These are phyloP conservation scores for Ptilodon capucinus DNA, from an alignment of 2,888 invertebrate species.

Conservation along the genomic window DNA sequence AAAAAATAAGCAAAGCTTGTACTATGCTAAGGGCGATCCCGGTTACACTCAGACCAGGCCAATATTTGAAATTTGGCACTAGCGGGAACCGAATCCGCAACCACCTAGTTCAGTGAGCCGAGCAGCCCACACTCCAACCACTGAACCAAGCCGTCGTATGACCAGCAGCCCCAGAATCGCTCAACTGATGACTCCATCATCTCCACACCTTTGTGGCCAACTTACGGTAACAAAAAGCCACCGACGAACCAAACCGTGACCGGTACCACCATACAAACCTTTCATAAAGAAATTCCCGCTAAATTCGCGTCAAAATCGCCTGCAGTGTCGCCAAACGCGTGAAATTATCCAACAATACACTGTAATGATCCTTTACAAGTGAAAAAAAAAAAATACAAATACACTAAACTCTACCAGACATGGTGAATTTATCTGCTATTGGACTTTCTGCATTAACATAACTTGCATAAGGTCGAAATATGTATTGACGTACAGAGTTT, in stretches of 20 bases:
- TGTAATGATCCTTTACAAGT: slow-evolving; percentile 75
- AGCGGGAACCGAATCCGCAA: too few species aligned
- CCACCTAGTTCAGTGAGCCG: too few species aligned
- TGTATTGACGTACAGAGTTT: slow-evolving; percentile 23
- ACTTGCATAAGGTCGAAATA: slow-evolving; percentile 4
- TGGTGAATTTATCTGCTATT: slow-evolving; percentile 25
- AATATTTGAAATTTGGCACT: too few species aligned
- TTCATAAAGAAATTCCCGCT: slow-evolving; percentile 60
- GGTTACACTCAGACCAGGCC: too few species aligned
- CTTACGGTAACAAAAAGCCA: slow-evolving; percentile 46
- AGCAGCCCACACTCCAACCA: too few species aligned
- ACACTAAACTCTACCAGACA: slow-evolving; percentile 48
- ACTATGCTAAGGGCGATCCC: too few species aligned
- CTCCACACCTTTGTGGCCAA: slow-evolving; percentile 31
- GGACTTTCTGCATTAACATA: slow-evolving; percentile 31
- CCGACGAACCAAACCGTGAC: slow-evolving; percentile 43
- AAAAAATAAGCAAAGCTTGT: too few species aligned
- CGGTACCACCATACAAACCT: slow-evolving; percentile 53
- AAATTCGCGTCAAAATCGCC: slow-evolving; percentile 68
- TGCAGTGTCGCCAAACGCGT: slow-evolving; percentile 77
- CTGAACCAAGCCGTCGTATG: too few species aligned
- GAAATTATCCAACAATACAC: slow-evolving; percentile 76
- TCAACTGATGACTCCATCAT: slow-evolving; percentile 33
- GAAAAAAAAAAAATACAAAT: slow-evolving; percentile 73
- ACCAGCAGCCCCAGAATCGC: slow-evolving; percentile 8